phyloP scores from a whole-genome alignment of 2,113 vertebrate genomes.

The Notarius quadriscutis region DNA sequence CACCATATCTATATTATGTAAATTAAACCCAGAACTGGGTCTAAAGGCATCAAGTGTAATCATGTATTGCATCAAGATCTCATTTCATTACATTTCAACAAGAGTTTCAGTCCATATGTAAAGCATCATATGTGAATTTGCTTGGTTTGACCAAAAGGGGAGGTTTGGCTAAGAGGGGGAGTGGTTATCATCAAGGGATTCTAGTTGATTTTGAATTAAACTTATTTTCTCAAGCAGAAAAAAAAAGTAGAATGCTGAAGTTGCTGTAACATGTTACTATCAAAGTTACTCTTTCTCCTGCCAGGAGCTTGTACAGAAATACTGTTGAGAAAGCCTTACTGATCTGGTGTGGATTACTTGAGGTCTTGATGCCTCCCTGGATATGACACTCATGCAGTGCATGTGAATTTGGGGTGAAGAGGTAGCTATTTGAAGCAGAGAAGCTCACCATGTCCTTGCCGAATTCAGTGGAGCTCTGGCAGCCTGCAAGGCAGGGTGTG shows the following conservation, averaged over 20 bases:
- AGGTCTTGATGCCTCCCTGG: not conserved
- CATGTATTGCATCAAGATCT: too few relatives aligned
- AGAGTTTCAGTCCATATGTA: too few relatives aligned
- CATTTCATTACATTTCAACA: too few relatives aligned
- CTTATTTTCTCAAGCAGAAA: not conserved
- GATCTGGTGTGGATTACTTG: not conserved
- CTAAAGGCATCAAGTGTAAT: too few relatives aligned
- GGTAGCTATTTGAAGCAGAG: not conserved
- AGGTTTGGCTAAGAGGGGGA: not conserved
- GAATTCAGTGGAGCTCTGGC: slow-evolving; percentile 71
- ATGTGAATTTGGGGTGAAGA: not conserved
- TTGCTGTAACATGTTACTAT: not conserved
- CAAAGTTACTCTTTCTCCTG: not conserved
- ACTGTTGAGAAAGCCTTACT: too few relatives aligned
- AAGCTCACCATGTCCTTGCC: slow-evolving; percentile 80
- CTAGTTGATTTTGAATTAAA: not conserved
- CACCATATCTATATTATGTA: too few relatives aligned
- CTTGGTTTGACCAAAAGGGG: too few relatives aligned
- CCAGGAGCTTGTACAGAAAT: not conserved
- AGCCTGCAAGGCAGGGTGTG: slow-evolving; percentile 90
- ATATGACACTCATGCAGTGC: not conserved
- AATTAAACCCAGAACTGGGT: too few relatives aligned
- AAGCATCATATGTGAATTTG: not conserved
- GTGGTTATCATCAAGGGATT: not conserved
- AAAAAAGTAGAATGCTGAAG: not conserved